Conservation (phyloP, 2,113 vertebrate species). For the Carollia perspicillata region DNA sequence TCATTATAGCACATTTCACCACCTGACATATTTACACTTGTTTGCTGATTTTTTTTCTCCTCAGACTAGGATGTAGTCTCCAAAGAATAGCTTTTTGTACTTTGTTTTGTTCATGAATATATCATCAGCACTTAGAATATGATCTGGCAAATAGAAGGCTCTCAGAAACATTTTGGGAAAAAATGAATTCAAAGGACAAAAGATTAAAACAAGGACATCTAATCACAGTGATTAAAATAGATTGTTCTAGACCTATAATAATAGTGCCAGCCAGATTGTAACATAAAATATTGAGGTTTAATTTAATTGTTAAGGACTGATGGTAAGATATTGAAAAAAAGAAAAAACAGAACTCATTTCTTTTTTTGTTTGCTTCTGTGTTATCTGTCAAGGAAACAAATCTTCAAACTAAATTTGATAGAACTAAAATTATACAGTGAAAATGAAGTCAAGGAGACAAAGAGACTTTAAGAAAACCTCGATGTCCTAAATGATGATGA, state of each 20-base stretch:
- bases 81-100: not conserved
- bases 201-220: not conserved
- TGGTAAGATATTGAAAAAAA: not conserved
- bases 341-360: not conserved
- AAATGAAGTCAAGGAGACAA: not conserved
- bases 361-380: not conserved
- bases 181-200: slow-evolving; percentile 2
- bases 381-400: slow-evolving; percentile 9
- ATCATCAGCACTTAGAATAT: not conserved
- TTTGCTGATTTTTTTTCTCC: not conserved
- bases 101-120: not conserved
- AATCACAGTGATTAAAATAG: slow-evolving; percentile 4
- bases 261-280: not conserved
- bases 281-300: not conserved
- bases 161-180: not conserved
- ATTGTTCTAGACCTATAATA: not conserved
- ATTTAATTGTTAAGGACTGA: slow-evolving; percentile 12
- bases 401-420: not conserved
- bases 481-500: not conserved
- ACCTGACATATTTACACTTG: not conserved
- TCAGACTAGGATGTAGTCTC: not conserved
- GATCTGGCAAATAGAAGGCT: not conserved
- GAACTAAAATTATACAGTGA: not conserved
- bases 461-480: not conserved
- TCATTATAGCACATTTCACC: not conserved